A percentile compares a stretch with the other conserved stretches of the same genome.
Evolutionary conservation across 1,140 invertebrate species (phyloP).

Genomic region (Palaemon carinicauda): DNA sequence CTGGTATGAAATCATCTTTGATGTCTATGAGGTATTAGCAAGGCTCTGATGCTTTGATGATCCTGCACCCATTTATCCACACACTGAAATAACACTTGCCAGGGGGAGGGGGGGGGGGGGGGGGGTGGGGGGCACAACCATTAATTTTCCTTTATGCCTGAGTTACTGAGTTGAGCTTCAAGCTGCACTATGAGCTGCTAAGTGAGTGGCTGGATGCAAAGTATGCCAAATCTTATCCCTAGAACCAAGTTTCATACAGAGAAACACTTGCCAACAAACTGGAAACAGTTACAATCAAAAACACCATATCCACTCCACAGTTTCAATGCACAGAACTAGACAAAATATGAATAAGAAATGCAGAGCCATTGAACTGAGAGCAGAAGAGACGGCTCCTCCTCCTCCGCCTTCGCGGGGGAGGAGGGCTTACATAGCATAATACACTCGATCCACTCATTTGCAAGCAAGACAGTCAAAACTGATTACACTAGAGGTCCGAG

Average conservation of each 20-base stretch:
- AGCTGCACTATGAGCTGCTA: conserved; percentile 54
- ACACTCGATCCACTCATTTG: too few species aligned
- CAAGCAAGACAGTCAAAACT: too few species aligned
- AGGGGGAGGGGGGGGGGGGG: conserved; percentile 7
- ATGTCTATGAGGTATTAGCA: too few species aligned
- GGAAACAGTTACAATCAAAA: conserved; percentile 21
- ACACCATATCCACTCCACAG: conserved; percentile 27
- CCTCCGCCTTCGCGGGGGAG: too few species aligned
- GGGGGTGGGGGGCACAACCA: conserved; percentile 33
- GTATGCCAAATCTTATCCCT: conserved; percentile 34
- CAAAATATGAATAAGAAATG: conserved; percentile 30
- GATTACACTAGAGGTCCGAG: too few species aligned
- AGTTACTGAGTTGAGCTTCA: conserved; percentile 55
- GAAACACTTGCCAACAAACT: conserved; percentile 25
- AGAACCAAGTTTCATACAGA: conserved; percentile 19
- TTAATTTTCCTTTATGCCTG: conserved; percentile 47
- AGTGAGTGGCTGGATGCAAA: conserved; percentile 54
- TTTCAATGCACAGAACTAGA: conserved; percentile 33
- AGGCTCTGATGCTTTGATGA: conserved; percentile 11
- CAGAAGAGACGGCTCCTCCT: not conserved
- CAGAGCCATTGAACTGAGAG: conserved; percentile 19
- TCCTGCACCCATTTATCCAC: conserved; percentile 36
- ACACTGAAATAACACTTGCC: conserved; percentile 38
- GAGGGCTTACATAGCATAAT: conserved; percentile 5
- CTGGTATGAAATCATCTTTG: too few species aligned